Base-by-base conservation (phyloP, 2,797 vertebrate genomes). In the Mastacembelus armatus region DNA sequence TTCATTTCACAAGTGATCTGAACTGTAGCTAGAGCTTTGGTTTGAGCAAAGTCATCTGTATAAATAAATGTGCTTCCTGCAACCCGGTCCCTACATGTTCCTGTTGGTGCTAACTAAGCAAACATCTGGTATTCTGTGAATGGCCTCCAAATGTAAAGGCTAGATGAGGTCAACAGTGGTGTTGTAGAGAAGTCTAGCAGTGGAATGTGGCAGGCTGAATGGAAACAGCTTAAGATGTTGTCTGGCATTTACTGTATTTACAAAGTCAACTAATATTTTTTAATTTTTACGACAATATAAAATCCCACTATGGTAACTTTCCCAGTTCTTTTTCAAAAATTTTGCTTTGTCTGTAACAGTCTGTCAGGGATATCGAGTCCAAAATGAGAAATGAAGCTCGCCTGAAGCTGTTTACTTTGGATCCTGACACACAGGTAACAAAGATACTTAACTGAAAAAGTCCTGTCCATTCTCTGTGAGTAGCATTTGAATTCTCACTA, bases 351-450 rank as follows among this genome's bases (percentile, higher is more conserved):
- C n/a, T n/a, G n/a, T n/a, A n/a, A n/a, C n/a, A n/a, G n/a, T n/a
- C n/a, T n/a, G n/a, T n/a, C n/a, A 95, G 96, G 93, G 98, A 99
- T 78, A 95, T 96, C 21, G 98, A 98, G 87, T 94, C 93, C 2
- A 96, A 96, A 86, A 92, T 98, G 90, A 97, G 95, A 87, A 99
- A 90, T 66, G 97, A 98, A 88, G 96, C 94, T 78, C 94, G 97
- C 72, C 83, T 98, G 70, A 99, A 98, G 84, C 95, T 99, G 66
- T 99, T 99, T 92, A 94, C 94, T 43, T 90, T 99, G 92, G 98
- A 99, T 79, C 95, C 98, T 54, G 98, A 99, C 90, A 95, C 96
- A 48, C 98, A 99, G 96, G 98, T 99, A 83, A 72, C n/a, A n/a
- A n/a, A n/a, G n/a, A n/a, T n/a, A n/a, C n/a, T n/a, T n/a, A n/a